A percentile compares a stretch with the other conserved stretches of the same genome.
phyloP scores from a whole-genome alignment of 2,888 invertebrate genomes.

The Athalia rosae region DNA sequence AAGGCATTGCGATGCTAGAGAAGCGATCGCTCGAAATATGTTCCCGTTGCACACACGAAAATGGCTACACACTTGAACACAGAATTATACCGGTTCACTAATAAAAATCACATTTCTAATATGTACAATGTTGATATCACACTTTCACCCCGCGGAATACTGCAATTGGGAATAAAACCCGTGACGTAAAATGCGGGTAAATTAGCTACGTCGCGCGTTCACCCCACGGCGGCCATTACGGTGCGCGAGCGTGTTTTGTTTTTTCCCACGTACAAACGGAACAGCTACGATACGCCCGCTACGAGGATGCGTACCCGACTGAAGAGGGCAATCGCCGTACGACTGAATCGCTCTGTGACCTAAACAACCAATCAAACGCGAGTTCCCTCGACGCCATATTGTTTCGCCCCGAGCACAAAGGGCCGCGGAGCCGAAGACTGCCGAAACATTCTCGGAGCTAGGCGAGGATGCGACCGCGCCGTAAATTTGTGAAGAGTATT shows the following conservation, averaged over 20 bases:
- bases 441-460: constrained; percentile 48
- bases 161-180: background rate
- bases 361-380: constrained; percentile 44
- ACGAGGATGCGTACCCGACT: constrained; percentile 44
- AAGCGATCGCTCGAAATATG: background rate
- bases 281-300: constrained; percentile 43
- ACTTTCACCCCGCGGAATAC: constrained; percentile 10
- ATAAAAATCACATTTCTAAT: background rate
- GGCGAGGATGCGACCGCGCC: background rate
- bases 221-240: constrained; percentile 45
- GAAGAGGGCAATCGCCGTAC: constrained; percentile 39
- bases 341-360: constrained; percentile 35
- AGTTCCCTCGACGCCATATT: constrained; percentile 62
- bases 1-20: constrained; percentile 12
- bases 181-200: background rate
- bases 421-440: constrained; percentile 55
- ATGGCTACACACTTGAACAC: constrained; percentile 27
- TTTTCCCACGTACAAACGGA: constrained; percentile 20
- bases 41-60: constrained; percentile 30
- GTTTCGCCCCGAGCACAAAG: constrained; percentile 59
- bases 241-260: constrained; percentile 36
- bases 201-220: constrained; percentile 26
- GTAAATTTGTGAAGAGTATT: background rate
- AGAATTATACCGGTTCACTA: constrained; percentile 27
- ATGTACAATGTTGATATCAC: constrained; percentile 18